Conservation (phyloP, 2,888 invertebrate genomes). For the Crematogaster levior region DNA sequence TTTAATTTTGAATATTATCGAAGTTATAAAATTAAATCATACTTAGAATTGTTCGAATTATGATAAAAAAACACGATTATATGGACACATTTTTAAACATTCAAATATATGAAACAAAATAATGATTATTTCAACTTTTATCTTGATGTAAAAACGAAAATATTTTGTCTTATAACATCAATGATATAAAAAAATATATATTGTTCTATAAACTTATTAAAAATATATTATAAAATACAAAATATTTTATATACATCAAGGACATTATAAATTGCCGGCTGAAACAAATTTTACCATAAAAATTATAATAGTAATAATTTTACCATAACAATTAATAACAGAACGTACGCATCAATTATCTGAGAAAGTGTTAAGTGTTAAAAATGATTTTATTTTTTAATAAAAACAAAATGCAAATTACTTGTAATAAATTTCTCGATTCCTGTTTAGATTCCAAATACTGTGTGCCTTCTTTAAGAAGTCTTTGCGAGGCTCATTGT, state of each 20-base stretch:
- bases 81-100: neutral
- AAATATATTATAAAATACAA: too few relatives aligned
- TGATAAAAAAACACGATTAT: neutral
- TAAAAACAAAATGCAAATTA: neutral
- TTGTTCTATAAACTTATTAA: neutral
- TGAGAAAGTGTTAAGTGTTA: neutral
- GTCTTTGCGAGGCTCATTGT: neutral
- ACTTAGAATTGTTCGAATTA: neutral
- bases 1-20: neutral
- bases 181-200: neutral
- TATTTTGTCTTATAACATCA: neutral
- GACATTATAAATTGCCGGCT: neutral
- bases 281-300: neutral
- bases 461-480: neutral
- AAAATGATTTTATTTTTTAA: neutral
- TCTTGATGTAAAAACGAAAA: neutral
- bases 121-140: neutral
- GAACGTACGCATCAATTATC: neutral
- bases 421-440: neutral
- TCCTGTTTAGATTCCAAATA: conserved; percentile 3
- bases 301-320: too few relatives aligned
- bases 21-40: neutral
- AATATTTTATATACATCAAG: neutral
- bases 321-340: neutral
- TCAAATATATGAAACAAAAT: neutral